A percentile compares a stretch with the other conserved stretches of the same genome.
Evolutionary conservation across 1,140 invertebrate genomes (phyloP).

Genomic region (Bactericera cockerelli): DNA sequence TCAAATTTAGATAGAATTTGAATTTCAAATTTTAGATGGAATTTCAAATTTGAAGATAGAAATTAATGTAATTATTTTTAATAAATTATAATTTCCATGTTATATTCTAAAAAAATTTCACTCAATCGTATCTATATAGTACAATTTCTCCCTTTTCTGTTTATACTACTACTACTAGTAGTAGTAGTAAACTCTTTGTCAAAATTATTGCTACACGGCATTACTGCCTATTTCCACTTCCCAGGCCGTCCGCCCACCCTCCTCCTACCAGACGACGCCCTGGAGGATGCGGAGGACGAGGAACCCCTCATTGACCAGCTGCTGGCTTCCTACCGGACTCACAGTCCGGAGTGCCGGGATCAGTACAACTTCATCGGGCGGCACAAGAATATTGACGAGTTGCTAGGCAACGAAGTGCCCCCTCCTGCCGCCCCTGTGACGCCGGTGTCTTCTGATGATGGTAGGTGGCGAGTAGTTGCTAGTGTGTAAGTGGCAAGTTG

Average conservation of each 20-base stretch:
- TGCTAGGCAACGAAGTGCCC: conserved; percentile 40
- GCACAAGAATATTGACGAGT: conserved; percentile 67
- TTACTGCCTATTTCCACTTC: too few relatives aligned
- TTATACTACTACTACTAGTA: too few relatives aligned
- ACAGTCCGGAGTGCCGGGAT: not conserved
- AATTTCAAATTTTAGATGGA: too few relatives aligned
- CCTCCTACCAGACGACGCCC: conserved; percentile 22
- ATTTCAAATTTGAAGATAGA: too few relatives aligned
- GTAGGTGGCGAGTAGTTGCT: conserved; percentile 9
- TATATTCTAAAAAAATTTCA: too few relatives aligned
- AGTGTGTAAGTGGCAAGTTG: not conserved
- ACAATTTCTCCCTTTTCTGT: too few relatives aligned
- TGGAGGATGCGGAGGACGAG: conserved; percentile 21
- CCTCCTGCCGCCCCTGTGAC: conserved; percentile 22
- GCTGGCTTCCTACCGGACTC: conserved; percentile 1
- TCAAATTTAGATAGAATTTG: too few relatives aligned
- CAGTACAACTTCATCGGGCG: conserved; percentile 45
- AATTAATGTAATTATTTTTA: too few relatives aligned
- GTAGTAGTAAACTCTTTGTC: too few relatives aligned
- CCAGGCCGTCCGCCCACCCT: conserved; percentile 20
- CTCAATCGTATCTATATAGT: too few relatives aligned
- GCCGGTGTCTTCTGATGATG: conserved; percentile 18
- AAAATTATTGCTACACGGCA: too few relatives aligned
- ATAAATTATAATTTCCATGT: too few relatives aligned
- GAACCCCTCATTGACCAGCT: conserved; percentile 3